Conservation (phyloP, 92 coral and sea anemone species). For the Palythoa caribaeorum region DNA sequence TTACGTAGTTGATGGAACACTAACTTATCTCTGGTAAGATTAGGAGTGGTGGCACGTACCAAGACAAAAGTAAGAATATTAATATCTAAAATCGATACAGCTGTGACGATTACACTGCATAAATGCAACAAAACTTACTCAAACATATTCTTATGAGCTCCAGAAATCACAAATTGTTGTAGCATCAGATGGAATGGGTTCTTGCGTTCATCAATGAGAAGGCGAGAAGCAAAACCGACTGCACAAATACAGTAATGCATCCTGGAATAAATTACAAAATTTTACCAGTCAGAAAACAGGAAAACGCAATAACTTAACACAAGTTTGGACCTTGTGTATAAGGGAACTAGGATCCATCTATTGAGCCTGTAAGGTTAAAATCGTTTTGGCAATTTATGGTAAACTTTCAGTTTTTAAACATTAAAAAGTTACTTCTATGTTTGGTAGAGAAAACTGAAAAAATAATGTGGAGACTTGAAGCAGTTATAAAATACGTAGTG, state of each 20-base stretch:
- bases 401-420: too few species aligned
- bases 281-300: not conserved
- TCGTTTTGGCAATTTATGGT: too few species aligned
- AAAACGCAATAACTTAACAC: not conserved
- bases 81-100: not conserved
- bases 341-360: too few species aligned
- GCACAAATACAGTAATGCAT: conserved; percentile 88
- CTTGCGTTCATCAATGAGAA: conserved; percentile 97
- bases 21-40: too few species aligned
- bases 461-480: too few species aligned
- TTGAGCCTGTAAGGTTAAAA: too few species aligned
- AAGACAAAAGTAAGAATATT: not conserved
- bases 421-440: too few species aligned
- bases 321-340: too few species aligned
- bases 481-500: too few species aligned
- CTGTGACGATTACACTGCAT: not conserved
- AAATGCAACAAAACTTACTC: conserved; percentile 60
- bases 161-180: conserved; percentile 90
- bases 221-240: conserved; percentile 88
- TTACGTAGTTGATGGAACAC: too few species aligned
- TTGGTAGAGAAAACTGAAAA: too few species aligned
- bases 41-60: not conserved
- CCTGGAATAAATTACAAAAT: conserved; percentile 29
- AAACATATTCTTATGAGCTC: conserved; percentile 86
- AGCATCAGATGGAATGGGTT: conserved; percentile 96